Conservation (phyloP, 2,113 vertebrate species). For the Scomber japonicus region DNA sequence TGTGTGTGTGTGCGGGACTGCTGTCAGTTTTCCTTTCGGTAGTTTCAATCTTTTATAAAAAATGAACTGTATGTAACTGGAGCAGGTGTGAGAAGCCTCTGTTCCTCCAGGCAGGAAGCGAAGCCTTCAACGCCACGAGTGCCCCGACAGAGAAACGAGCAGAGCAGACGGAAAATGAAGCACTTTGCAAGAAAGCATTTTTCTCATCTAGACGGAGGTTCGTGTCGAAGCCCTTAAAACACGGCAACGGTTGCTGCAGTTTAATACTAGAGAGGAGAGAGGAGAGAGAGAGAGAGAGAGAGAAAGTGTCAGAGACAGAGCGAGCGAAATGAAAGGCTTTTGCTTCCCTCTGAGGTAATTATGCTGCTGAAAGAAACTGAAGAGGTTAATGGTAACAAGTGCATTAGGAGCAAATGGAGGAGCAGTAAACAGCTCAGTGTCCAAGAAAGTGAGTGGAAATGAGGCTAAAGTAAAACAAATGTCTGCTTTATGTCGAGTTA, state of each 20-base stretch:
- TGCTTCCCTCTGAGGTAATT: not conserved
- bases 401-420: constrained; percentile 10
- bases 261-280: not conserved
- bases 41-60: constrained; percentile 21
- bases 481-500: too few species aligned
- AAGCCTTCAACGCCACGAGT: not conserved
- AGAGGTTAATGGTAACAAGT: not conserved
- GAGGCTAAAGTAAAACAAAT: too few species aligned
- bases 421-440: not conserved
- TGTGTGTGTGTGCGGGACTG: not conserved
- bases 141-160: constrained; percentile 38
- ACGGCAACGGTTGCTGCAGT: not conserved
- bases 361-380: not conserved
- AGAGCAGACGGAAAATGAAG: constrained; percentile 34
- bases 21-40: constrained; percentile 7
- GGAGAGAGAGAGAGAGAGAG: too few species aligned
- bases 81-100: constrained; percentile 47
- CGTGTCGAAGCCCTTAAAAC: not conserved
- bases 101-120: constrained; percentile 46
- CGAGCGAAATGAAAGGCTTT: constrained; percentile 7
- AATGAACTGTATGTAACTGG: constrained; percentile 42
- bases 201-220: not conserved
- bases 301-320: not conserved
- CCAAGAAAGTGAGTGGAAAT: not conserved
- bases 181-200: constrained; percentile 26